Conservation (phyloP, 1,140 invertebrate genomes). For the Neodiprion virginianus region DNA sequence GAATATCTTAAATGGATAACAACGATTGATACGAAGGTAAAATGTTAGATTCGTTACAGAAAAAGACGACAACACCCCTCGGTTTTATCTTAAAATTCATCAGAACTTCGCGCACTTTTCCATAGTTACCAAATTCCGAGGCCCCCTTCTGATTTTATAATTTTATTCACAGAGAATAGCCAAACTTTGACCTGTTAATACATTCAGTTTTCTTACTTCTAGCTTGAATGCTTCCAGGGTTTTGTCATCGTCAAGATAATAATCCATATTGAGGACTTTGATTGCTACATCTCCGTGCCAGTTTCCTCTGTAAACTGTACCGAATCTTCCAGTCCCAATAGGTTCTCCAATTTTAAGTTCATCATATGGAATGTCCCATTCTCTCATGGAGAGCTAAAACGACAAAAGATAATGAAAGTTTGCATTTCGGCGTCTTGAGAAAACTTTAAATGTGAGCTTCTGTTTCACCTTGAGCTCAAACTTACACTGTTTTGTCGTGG, state of each 20-base stretch:
- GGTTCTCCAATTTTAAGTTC: slow-evolving; percentile 87
- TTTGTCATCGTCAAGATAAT: slow-evolving; percentile 87
- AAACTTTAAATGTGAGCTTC: neutral
- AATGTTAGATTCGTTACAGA: neutral
- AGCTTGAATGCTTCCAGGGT: slow-evolving; percentile 94
- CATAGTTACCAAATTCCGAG: no score
- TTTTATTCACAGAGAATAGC: no score
- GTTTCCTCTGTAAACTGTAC: slow-evolving; percentile 92
- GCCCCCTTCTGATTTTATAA: neutral
- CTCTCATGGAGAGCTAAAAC: slow-evolving; percentile 83
- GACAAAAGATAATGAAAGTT: slow-evolving; percentile 33
- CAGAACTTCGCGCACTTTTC: neutral
- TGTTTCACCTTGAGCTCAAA: slow-evolving; percentile 31
- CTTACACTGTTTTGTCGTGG: slow-evolving; percentile 89
- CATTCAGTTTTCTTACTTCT: slow-evolving; percentile 67
- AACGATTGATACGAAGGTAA: neutral
- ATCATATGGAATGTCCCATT: slow-evolving; percentile 98
- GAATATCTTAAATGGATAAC: slow-evolving; percentile 14
- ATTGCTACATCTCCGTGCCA: slow-evolving; percentile 99
- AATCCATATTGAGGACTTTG: slow-evolving; percentile 93
- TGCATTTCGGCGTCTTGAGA: slow-evolving; percentile 30
- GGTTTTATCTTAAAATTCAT: neutral
- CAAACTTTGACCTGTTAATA: no score
- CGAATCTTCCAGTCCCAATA: slow-evolving; percentile 92
- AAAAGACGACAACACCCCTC: neutral